A percentile compares a stretch with the other conserved stretches of the same genome.
Conservation (phyloP, 2,888 invertebrate genomes). For the Brachyptera putata region DNA sequence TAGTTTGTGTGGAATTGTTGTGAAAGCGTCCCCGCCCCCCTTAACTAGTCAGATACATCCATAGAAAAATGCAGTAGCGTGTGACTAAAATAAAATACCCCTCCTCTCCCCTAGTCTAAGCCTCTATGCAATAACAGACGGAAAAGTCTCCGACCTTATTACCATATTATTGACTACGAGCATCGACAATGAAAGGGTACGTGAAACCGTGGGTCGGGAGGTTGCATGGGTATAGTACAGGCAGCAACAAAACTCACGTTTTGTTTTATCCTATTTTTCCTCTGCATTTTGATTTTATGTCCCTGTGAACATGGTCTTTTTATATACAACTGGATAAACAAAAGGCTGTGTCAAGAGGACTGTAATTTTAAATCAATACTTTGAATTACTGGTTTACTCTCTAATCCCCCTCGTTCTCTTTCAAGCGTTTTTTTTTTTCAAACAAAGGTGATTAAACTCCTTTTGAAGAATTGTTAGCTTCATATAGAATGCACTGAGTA, state of each 20-base stretch:
- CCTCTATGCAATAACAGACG: slow-evolving; percentile 8
- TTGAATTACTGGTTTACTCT: too few species aligned
- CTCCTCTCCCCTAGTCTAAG: neutral
- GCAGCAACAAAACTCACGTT: neutral
- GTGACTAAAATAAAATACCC: neutral
- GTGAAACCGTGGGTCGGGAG: neutral
- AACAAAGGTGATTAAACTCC: too few species aligned
- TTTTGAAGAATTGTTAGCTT: too few species aligned
- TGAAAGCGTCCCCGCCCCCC: too few species aligned
- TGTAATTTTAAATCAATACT: too few species aligned
- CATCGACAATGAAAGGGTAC: slow-evolving; percentile 14
- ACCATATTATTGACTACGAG: slow-evolving; percentile 22
- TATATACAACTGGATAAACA: too few species aligned
- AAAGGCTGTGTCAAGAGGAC: too few species aligned
- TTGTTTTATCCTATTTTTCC: too few species aligned
- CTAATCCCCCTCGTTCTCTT: too few species aligned
- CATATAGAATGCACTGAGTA: too few species aligned
- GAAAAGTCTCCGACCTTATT: slow-evolving; percentile 3
- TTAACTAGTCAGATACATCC: neutral
- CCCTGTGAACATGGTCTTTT: neutral
- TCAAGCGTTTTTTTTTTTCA: too few species aligned
- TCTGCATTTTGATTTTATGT: neutral
- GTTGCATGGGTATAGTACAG: neutral
- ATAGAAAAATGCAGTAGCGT: neutral
- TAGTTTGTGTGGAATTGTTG: too few species aligned